These are phyloP conservation scores for Noctua janthina DNA, from an alignment of 2,888 invertebrate genomes.

Conservation along the genomic window DNA sequence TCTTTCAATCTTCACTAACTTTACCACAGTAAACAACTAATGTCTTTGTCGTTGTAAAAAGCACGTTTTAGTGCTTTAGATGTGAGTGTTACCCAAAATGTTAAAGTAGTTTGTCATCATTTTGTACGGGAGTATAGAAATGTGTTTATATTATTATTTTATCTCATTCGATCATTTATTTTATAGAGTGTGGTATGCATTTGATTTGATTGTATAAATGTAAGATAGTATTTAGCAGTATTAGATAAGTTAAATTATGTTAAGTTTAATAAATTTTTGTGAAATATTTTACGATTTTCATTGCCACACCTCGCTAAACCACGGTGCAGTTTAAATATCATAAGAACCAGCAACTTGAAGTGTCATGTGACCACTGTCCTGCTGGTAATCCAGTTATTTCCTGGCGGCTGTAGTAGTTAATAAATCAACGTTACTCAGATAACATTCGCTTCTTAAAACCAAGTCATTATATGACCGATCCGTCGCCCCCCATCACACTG, in stretches of 20 bases:
- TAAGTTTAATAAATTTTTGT: constrained; percentile 86
- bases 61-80: constrained; percentile 81
- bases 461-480: neutral
- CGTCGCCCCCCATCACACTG: too few species aligned
- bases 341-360: neutral
- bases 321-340: too few species aligned
- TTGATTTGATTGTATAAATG: constrained; percentile 82
- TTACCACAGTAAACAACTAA: constrained; percentile 58
- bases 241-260: constrained; percentile 79
- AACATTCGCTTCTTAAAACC: neutral
- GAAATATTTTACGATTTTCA: constrained; percentile 58
- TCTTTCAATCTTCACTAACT: constrained; percentile 54
- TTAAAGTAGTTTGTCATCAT: constrained; percentile 56
- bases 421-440: neutral
- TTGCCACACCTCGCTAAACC: neutral
- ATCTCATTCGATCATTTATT: constrained; percentile 58
- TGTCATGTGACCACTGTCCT: neutral
- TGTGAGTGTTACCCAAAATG: constrained; percentile 59
- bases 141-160: constrained; percentile 60
- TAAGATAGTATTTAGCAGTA: constrained; percentile 81
- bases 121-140: constrained; percentile 53
- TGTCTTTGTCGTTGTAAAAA: constrained; percentile 55
- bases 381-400: neutral
- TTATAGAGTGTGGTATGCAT: constrained; percentile 74
- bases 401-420: neutral